These are phyloP conservation scores for Drosophila prolongata DNA, from an alignment of 2,888 invertebrate genomes.

Conservation along the genomic window DNA sequence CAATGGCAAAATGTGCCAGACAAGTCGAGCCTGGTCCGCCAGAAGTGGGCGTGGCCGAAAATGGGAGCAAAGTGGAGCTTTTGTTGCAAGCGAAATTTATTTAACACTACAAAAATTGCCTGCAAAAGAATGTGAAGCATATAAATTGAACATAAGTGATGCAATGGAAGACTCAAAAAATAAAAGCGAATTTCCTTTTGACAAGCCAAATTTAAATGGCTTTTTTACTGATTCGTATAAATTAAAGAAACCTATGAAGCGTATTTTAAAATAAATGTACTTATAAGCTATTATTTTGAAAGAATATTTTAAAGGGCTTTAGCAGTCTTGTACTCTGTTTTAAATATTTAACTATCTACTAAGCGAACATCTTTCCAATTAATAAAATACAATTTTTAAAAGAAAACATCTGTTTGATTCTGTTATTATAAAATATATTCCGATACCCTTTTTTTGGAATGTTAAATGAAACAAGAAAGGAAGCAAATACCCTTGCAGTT, in stretches of 20 bases:
- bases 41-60: constrained; percentile 10
- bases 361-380: no score
- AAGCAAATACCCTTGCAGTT: no score
- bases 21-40: constrained; percentile 20
- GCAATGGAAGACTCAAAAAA: constrained; percentile 23
- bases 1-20: constrained; percentile 70
- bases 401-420: no score
- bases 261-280: constrained; percentile 8
- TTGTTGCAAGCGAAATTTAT: constrained; percentile 47
- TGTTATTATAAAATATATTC: no score
- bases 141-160: constrained; percentile 44
- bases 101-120: constrained; percentile 45
- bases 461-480: no score
- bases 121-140: constrained; percentile 30
- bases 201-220: constrained; percentile 23
- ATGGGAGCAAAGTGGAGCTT: constrained; percentile 21
- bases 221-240: constrained; percentile 4
- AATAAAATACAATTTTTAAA: no score
- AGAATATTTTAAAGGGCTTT: no score
- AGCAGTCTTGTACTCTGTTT: no score
- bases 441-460: no score
- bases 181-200: constrained; percentile 28
- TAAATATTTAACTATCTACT: no score
- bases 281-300: not conserved
- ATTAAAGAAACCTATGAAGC: constrained; percentile 11